Percentiles rank a stretch among this genome's conserved stretches.
Conservation (phyloP, 1,140 invertebrate genomes). For the Cheumatopsyche charites region DNA sequence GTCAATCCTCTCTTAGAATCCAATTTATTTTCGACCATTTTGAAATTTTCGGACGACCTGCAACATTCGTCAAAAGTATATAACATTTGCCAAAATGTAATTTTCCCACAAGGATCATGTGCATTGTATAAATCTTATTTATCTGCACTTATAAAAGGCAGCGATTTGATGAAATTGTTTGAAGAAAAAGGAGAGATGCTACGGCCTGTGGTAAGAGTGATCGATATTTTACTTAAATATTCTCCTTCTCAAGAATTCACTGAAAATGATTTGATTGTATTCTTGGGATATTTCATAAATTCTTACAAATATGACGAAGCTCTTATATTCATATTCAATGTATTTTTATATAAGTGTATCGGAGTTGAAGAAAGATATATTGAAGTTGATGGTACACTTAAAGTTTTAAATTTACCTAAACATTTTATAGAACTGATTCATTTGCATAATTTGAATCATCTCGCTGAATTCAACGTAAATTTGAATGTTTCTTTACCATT, state of each 20-base stretch:
- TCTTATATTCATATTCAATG: slow-evolving; percentile 38
- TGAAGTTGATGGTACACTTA: slow-evolving; percentile 13
- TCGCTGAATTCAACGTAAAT: slow-evolving; percentile 40
- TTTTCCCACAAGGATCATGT: slow-evolving; percentile 31
- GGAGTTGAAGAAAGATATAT: slow-evolving; percentile 38
- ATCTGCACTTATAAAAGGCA: slow-evolving; percentile 18
- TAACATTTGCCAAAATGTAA: slow-evolving; percentile 37
- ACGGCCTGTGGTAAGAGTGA: slow-evolving; percentile 37
- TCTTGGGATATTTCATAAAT: slow-evolving; percentile 40
- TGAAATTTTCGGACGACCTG: slow-evolving; percentile 31
- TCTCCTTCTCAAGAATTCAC: slow-evolving; percentile 2
- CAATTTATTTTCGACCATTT: slow-evolving; percentile 29
- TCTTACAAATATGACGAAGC: slow-evolving; percentile 35
- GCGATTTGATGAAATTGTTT: slow-evolving; percentile 34
- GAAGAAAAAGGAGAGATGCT: slow-evolving; percentile 41
- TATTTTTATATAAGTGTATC: slow-evolving; percentile 33
- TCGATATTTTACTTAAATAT: slow-evolving; percentile 41
- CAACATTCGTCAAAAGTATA: slow-evolving; percentile 33
- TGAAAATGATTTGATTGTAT: slow-evolving; percentile 24
- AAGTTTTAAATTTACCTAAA: slow-evolving; percentile 10
- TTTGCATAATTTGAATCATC: slow-evolving; percentile 35
- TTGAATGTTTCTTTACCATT: slow-evolving; percentile 34
- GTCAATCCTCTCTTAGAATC: slow-evolving; percentile 37
- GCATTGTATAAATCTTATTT: slow-evolving; percentile 38
- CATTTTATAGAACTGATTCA: slow-evolving; percentile 30